Base-by-base conservation (phyloP, 2,113 vertebrate species). In the Embiotoca jacksoni region DNA sequence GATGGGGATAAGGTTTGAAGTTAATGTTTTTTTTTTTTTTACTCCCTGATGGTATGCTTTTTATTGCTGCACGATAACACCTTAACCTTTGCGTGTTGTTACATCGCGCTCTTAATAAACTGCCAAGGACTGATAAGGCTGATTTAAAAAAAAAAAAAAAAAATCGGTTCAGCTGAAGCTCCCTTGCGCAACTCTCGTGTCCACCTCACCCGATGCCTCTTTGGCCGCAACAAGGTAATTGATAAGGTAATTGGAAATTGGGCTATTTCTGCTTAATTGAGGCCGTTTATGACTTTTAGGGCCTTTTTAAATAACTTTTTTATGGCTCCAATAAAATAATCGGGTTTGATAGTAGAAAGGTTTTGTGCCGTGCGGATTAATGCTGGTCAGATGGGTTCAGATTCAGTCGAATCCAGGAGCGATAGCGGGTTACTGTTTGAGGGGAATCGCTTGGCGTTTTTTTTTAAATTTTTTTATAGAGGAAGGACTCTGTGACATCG, bases 201-300 rank as follows among this genome's bases (percentile, higher is more conserved):
- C 47, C 39, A 41, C 5, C 16, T 62, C 7, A 4, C 2, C 32
- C 1, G 46, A n/a, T 0, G 47, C 14, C 14, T 30, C 5, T 62
- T 41, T 37, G 11, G 14, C 41, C 30, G 32, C 15, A 3, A 50
- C 7, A 30, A 10, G 8, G 1, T 0, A 0, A 11, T 30, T 15
- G 91, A 94, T 93, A 94, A 93, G 88, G 64, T 94, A 94, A 94
- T 94, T 94, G 89, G 80, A 81, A 91, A 91, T 86, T 66, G 57
- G 32, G 11, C 61, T 53, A 65, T 81, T 62, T 61, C 7, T 5
- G 3, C 1, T 0, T 87, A 41, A 80, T 55, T 49, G 31, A 6
- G 1, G 57, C 1, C 47, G 32, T 66, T 65, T 47, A 23, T 3
- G 3, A 39, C 30, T 47, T 41, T 32, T 36, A 7, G 4, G 50